Percentiles rank a stretch among this genome's conserved stretches.
These are phyloP conservation scores for Daptonema setosum DNA, from an alignment of 2,888 invertebrate species.

Conservation along the genomic window DNA sequence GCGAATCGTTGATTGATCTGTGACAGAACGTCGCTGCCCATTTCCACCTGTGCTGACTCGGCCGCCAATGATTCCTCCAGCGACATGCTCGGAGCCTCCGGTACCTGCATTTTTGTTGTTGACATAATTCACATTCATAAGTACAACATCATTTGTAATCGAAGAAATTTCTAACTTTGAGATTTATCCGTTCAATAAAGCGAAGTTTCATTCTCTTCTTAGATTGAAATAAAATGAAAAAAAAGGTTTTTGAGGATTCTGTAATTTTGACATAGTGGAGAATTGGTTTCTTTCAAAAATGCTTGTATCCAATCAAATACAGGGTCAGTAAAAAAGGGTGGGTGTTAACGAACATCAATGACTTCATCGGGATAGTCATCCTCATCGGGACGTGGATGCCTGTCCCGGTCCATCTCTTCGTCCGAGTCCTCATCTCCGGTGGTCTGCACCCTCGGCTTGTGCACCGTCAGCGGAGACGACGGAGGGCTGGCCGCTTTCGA, in stretches of 20 bases:
- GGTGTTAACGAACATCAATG: constrained; percentile 8
- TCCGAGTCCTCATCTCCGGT: constrained; percentile 1
- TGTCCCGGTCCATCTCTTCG: background rate
- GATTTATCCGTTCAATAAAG: no score
- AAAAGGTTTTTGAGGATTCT: no score
- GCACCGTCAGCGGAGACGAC: background rate
- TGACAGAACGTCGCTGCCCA: constrained; percentile 4
- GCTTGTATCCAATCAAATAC: no score
- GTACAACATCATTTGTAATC: no score
- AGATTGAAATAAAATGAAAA: no score
- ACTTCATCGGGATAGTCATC: constrained; percentile 11
- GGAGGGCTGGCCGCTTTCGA: background rate
- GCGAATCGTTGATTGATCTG: constrained; percentile 5
- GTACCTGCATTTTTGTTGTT: background rate
- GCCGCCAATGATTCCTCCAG: background rate
- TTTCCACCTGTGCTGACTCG: background rate
- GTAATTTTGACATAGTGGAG: no score
- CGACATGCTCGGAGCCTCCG: background rate
- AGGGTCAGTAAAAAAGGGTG: no score
- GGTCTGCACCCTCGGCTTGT: background rate
- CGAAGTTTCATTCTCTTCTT: no score
- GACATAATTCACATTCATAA: no score
- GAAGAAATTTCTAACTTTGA: no score
- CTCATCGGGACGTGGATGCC: constrained; percentile 4
- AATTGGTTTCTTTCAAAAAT: no score